Base-by-base conservation (phyloP, 2,888 invertebrate species). In the Standfussiana lucernea region DNA sequence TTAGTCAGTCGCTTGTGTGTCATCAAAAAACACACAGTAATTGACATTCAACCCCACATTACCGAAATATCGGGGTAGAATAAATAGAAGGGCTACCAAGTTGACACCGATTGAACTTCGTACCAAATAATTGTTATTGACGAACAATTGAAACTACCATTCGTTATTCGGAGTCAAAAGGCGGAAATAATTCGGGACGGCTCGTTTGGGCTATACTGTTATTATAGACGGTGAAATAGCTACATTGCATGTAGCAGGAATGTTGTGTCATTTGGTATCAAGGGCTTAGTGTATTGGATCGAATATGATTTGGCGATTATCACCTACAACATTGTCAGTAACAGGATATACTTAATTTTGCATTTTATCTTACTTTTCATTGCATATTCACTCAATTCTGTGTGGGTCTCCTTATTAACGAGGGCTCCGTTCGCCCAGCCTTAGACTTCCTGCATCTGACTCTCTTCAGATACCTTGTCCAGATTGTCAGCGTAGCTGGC, bases 31-130 rank as follows among this genome's bases (percentile, higher is more conserved):
- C 32, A 72, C 45, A 74, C 76, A 40, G 70, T 82, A 85, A 84
- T 87, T 90, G 89, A 87, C 83, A 79, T 80, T 73, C 83, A 79
- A 85, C 88, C 87, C 87, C 79, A 79, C 45, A 71, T 69, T 81
- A 72, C 62, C 71, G 50, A 77, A 78, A 75, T 77, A 86, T 87
- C 83, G 86, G 89, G 88, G 84, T 80, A 79, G 71, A 89, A 80
- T 89, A 79, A 78, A 87, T 87, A 79, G 62, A 70, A 62, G 79
- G 80, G 72, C 68, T 59, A 74, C 76, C 28, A 61, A 80, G 79
- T 90, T 90, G 90, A 91, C 91, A 90, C 88, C 88, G 79, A 88
- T 91, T 91, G 89, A 90, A 90, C 88, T 84, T 84, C 61, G 72
- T 53, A 71, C 70, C 47, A 65, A 81, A 82, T 79, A 85, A 72